Percentiles rank a stretch among this genome's conserved stretches.
Evolutionary conservation across 2,797 vertebrate species (phyloP).

Genomic region (Myotis myotis): DNA sequence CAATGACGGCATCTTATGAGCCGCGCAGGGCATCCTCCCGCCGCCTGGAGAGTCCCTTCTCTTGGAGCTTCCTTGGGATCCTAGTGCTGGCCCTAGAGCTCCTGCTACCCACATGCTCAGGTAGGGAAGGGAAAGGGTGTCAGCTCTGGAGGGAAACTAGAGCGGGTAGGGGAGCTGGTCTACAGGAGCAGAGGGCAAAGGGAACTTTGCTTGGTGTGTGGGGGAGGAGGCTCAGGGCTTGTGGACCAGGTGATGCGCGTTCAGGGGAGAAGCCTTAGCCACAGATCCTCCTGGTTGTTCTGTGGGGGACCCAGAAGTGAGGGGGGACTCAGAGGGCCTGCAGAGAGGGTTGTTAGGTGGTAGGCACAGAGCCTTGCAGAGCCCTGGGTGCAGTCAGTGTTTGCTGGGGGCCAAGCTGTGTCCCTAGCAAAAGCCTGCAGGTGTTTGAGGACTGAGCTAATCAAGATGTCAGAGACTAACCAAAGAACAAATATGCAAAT

Average conservation of each 20-base stretch:
- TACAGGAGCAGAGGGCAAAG: accelerated
- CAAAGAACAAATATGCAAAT: too few relatives aligned
- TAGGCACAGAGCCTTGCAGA: background rate
- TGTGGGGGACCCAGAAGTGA: accelerated
- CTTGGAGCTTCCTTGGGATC: background rate
- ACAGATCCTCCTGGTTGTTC: accelerated
- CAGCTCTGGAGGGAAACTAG: accelerated
- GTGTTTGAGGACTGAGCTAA: background rate
- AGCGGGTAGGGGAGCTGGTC: background rate
- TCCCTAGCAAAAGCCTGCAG: background rate
- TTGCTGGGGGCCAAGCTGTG: background rate
- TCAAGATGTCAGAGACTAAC: too few relatives aligned
- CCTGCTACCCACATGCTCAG: background rate
- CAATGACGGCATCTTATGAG: background rate
- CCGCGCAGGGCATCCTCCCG: too few relatives aligned
- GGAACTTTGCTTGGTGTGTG: too few relatives aligned
- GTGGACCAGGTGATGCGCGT: too few relatives aligned
- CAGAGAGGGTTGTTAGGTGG: background rate
- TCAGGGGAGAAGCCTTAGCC: too few relatives aligned
- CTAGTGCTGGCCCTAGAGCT: background rate
- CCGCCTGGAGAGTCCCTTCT: background rate
- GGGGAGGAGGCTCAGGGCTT: too few relatives aligned
- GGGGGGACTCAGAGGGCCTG: too few relatives aligned
- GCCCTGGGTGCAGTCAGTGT: background rate
- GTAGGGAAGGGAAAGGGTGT: background rate